These are phyloP conservation scores for Nomada ferruginata DNA, from an alignment of 2,888 invertebrate species.

Conservation along the genomic window DNA sequence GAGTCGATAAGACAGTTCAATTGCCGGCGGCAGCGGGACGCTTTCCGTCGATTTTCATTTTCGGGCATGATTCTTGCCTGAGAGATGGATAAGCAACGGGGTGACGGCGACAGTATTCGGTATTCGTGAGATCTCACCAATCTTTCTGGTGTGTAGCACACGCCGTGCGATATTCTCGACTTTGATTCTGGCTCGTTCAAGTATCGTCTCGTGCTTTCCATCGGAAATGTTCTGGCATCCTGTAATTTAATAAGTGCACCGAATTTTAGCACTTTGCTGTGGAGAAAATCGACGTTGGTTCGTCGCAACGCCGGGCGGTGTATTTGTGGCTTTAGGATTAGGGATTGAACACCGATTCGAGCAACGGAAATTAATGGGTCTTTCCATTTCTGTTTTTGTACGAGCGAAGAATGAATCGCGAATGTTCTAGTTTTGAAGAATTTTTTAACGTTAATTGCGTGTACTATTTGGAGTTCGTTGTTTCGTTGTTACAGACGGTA, in stretches of 20 bases:
- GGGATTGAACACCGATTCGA: no score
- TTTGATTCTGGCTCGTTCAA: constrained; percentile 14
- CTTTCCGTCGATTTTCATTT: constrained; percentile 47
- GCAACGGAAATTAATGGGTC: no score
- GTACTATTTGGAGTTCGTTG: no score
- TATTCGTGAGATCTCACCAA: constrained; percentile 78
- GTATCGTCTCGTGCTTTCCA: constrained; percentile 31
- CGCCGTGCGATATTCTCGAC: constrained; percentile 43
- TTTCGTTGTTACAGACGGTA: no score
- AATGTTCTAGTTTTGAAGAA: no score
- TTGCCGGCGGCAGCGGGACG: constrained; percentile 47
- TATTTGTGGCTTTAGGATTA: no score
- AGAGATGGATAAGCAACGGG: constrained; percentile 63
- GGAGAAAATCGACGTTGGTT: background rate
- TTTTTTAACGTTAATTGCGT: no score
- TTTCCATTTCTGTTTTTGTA: no score
- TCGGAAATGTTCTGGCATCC: constrained; percentile 21
- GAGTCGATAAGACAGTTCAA: constrained; percentile 60
- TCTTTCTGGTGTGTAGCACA: constrained; percentile 80
- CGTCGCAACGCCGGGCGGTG: no score
- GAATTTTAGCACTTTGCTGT: background rate
- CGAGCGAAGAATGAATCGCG: no score
- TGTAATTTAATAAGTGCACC: constrained; percentile 5
- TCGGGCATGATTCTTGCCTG: constrained; percentile 41
- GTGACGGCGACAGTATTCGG: constrained; percentile 76